These are phyloP conservation scores for Urocolius indicus DNA, from an alignment of 2,113 vertebrate genomes.

Conservation along the genomic window DNA sequence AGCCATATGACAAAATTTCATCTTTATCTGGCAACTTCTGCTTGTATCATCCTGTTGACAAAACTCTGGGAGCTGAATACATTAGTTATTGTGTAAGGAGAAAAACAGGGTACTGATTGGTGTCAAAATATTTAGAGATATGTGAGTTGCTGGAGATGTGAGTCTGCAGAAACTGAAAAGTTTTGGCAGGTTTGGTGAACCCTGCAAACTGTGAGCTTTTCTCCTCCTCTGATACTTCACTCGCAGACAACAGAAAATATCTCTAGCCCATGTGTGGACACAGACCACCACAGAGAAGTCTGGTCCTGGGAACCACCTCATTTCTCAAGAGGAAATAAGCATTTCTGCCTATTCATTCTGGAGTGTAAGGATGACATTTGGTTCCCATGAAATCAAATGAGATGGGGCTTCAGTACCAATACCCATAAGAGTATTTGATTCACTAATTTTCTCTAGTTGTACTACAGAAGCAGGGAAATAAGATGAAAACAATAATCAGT, in stretches of 20 bases:
- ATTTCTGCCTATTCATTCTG: background rate
- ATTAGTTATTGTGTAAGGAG: background rate
- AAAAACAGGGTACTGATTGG: background rate
- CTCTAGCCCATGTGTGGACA: background rate
- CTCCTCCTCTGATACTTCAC: background rate
- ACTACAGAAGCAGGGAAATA: background rate
- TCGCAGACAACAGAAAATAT: background rate
- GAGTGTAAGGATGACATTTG: background rate
- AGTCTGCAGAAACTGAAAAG: background rate
- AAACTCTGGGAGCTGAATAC: background rate
- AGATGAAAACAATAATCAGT: background rate
- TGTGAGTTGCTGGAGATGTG: background rate
- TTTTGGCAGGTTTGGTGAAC: background rate
- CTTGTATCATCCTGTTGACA: background rate
- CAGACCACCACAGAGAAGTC: background rate
- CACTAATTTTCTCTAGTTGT: background rate
- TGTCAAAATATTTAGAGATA: background rate
- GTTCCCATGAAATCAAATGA: background rate
- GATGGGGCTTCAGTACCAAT: background rate
- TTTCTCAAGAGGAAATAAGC: background rate
- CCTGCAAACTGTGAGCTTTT: background rate
- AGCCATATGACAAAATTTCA: background rate
- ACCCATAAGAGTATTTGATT: background rate
- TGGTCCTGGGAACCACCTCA: background rate
- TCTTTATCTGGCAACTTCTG: background rate